These are phyloP conservation scores for Camponotus vicinus DNA, from an alignment of 1,140 invertebrate genomes.

Conservation along the genomic window DNA sequence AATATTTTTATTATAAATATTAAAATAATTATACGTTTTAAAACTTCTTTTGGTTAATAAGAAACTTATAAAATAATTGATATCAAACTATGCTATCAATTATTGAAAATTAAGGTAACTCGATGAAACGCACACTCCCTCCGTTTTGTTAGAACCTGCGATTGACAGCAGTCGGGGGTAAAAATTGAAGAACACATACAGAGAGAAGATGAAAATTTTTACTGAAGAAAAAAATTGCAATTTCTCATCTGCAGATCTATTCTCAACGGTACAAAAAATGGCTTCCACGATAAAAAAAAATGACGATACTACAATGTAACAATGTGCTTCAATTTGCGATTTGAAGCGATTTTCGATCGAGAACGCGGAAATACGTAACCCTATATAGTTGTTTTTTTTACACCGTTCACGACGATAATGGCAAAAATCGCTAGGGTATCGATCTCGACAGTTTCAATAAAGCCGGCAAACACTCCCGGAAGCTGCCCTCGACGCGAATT, in stretches of 20 bases:
- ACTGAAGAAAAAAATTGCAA: background rate
- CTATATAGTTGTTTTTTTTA: slow-evolving; percentile 39
- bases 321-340: slow-evolving; percentile 36
- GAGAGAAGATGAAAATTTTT: background rate
- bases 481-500: slow-evolving; percentile 16
- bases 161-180: no score
- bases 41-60: no score
- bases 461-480: slow-evolving; percentile 46
- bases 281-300: background rate
- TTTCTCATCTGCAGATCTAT: background rate
- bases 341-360: slow-evolving; percentile 34
- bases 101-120: no score
- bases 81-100: no score
- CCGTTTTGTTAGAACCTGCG: no score
- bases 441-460: slow-evolving; percentile 58
- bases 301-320: background rate
- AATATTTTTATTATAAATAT: background rate
- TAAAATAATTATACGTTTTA: no score
- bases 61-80: no score
- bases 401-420: slow-evolving; percentile 8
- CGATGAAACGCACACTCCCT: no score
- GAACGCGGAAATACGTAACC: slow-evolving; percentile 32
- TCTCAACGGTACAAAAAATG: background rate
- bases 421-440: slow-evolving; percentile 49
- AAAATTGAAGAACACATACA: background rate